Evolutionary conservation across 2,113 vertebrate genomes (phyloP), one percentile per base, ranked within the genome.

Genomic region (Ariopsis seemanni): DNA sequence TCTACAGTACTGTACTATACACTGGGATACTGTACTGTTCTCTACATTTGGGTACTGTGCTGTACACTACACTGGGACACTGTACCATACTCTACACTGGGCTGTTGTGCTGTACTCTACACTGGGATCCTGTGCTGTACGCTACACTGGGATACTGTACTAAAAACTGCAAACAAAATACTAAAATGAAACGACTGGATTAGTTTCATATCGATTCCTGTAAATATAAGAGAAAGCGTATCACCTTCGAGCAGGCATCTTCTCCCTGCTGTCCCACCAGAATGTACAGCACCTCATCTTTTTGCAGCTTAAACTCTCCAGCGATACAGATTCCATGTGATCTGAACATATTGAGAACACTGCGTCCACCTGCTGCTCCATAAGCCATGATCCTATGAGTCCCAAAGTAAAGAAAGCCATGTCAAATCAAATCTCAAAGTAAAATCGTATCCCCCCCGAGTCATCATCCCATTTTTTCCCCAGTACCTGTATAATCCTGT

Each of bases 231-330:
- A 60, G 27, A 63, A 90, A 85, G 12, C 7, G 1, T 95, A 97
- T 98, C 93, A 99, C 98, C 27, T 95, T 97, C 79, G 98, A 97
- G 74, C 98, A 99, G 42, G 98, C 97, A 6, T 99, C 97, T 90
- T 99, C 97, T 82, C 98, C 98, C 92, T 97, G 95, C 83, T 99
- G 98, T 90, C 98, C 98, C 52, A 99, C 98, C 92, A 99, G 94
- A 92, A 99, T 96, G 87, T 97, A 95, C 4, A 99, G 93, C 0
- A 93, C 92, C 62, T 99, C 97, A 6, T 95, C 96, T 90, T 96
- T 98, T 91, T 95, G 95, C 58, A 99, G 95, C 88, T 94, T 94
- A 92, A 99, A 99, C 93, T 98, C 97, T 89, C 96, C 98, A 5
- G 96, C 94, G 72, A 99, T 96, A 83, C 94, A 97, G 87, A 97